These are phyloP conservation scores for Oncorhynchus kisutch DNA, from an alignment of 2,113 vertebrate species.

Conservation along the genomic window DNA sequence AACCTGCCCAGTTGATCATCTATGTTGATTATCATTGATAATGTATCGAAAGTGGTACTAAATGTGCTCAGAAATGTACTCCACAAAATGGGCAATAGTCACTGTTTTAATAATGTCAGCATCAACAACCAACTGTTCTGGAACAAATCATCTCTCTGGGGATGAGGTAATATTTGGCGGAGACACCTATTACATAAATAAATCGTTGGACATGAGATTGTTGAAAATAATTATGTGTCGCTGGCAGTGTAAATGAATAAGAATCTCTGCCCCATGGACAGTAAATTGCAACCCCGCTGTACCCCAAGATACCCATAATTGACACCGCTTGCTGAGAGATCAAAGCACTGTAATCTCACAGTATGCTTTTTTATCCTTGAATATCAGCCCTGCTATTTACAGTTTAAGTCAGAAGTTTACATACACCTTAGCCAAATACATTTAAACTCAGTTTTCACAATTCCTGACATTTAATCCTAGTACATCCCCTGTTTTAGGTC, in stretches of 20 bases:
- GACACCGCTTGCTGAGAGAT: slow-evolving; percentile 8
- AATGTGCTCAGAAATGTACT: too few species aligned
- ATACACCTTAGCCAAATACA: too few species aligned
- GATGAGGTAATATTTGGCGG: neutral
- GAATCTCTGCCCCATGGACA: slow-evolving; percentile 17
- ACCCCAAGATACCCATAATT: slow-evolving; percentile 11
- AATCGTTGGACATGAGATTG: slow-evolving; percentile 16
- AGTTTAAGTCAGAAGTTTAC: too few species aligned
- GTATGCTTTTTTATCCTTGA: neutral
- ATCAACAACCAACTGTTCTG: slow-evolving; percentile 19
- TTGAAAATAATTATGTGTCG: slow-evolving; percentile 44
- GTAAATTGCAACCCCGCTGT: slow-evolving; percentile 17
- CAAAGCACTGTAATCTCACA: neutral
- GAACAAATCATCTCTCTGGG: slow-evolving; percentile 2
- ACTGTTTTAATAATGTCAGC: too few species aligned
- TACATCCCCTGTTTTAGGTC: too few species aligned
- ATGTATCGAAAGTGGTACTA: too few species aligned
- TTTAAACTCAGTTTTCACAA: too few species aligned
- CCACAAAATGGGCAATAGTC: too few species aligned
- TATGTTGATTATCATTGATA: too few species aligned
- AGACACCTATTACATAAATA: slow-evolving; percentile 26
- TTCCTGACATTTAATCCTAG: too few species aligned
- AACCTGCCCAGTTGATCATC: too few species aligned
- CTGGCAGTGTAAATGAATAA: slow-evolving; percentile 44
- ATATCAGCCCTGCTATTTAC: neutral